Evolutionary conservation across 2,797 vertebrate species (phyloP).

Genomic region (Eptatretus atami): DNA sequence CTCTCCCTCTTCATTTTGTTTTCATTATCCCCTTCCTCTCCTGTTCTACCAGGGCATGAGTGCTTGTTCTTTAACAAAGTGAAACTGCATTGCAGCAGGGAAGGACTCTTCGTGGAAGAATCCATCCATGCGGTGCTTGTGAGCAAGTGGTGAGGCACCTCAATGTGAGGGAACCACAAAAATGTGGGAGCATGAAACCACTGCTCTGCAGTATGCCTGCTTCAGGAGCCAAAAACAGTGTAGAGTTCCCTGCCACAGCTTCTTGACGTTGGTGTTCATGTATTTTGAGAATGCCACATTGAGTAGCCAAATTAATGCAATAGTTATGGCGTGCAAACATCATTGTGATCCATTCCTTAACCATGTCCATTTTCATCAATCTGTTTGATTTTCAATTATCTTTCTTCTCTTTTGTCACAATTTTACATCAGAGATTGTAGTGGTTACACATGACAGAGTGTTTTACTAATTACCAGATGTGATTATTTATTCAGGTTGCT

Average conservation of each 20-base stretch:
- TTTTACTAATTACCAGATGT: no score
- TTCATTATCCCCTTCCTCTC: no score
- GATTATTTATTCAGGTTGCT: no score
- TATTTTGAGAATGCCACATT: not conserved
- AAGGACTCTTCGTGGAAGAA: slow-evolving; percentile 70
- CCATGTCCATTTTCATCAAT: not conserved
- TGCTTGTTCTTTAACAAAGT: slow-evolving; percentile 77
- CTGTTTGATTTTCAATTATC: not conserved
- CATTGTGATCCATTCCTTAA: no score
- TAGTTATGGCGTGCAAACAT: not conserved
- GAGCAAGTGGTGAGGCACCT: slow-evolving; percentile 36
- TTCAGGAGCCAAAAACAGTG: not conserved
- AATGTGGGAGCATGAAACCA: not conserved
- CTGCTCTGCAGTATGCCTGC: not conserved
- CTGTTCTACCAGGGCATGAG: slow-evolving; percentile 40
- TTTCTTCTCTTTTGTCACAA: not conserved
- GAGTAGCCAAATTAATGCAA: not conserved
- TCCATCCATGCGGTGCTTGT: slow-evolving; percentile 55
- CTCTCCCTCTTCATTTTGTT: no score
- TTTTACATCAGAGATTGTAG: slow-evolving; percentile 2
- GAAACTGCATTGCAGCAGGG: slow-evolving; percentile 97
- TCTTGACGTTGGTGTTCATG: no score
- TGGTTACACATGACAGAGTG: no score
- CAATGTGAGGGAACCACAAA: not conserved
- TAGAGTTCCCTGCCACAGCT: not conserved